Conservation (phyloP, 2,797 vertebrate species). For the Cryptoblepharus egeriae region DNA sequence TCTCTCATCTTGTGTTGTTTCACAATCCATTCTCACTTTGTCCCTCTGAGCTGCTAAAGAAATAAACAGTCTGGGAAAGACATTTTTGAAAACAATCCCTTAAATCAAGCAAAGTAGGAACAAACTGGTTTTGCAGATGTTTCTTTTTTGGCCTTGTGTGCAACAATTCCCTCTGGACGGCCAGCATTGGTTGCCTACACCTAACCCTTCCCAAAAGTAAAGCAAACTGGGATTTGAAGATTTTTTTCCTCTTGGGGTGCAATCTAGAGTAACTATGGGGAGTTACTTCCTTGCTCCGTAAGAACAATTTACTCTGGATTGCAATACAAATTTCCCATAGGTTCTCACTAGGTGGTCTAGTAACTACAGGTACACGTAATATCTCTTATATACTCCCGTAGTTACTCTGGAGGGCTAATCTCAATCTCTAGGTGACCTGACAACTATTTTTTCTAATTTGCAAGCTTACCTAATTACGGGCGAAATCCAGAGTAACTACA, state of each 20-base stretch:
- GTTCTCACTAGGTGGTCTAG: no score
- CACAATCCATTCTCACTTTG: background rate
- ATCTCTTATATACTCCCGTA: no score
- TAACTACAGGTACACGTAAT: no score
- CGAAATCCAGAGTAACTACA: no score
- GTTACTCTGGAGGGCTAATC: no score
- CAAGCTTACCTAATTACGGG: background rate
- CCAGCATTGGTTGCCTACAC: background rate
- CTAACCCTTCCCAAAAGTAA: background rate
- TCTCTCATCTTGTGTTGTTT: background rate
- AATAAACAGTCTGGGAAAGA: background rate
- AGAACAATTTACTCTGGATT: no score
- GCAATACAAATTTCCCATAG: no score
- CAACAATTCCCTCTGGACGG: background rate
- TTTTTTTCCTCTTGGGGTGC: background rate
- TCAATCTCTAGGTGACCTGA: background rate
- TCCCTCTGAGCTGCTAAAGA: background rate
- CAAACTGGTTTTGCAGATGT: constrained; percentile 2
- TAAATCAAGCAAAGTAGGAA: constrained; percentile 3
- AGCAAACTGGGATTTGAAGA: background rate
- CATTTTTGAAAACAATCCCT: background rate
- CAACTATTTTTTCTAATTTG: background rate
- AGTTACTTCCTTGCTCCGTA: no score
- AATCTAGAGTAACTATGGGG: no score
- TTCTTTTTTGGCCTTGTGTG: background rate